phyloP scores from a whole-genome alignment of 2,888 invertebrate genomes.

The Ennomos erosarius region DNA sequence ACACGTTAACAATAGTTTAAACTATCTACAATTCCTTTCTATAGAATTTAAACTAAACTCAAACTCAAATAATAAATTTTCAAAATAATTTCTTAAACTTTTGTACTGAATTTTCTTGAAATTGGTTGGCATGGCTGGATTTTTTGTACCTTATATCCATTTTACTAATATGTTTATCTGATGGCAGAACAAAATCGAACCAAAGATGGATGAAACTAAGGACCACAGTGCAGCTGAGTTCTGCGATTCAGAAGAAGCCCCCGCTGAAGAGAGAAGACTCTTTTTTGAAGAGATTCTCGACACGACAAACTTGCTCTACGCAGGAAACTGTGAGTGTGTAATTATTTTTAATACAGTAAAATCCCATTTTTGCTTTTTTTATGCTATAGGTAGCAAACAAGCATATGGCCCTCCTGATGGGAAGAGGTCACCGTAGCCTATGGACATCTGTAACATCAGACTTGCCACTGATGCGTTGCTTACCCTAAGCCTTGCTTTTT shows the following conservation, averaged over 20 bases:
- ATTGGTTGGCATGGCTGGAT: constrained; percentile 64
- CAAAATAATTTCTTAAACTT: constrained; percentile 36
- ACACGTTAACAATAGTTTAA: constrained; percentile 46
- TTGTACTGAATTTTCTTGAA: constrained; percentile 43
- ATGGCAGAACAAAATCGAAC: constrained; percentile 94
- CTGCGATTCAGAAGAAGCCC: constrained; percentile 95
- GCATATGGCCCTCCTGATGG: too few relatives aligned
- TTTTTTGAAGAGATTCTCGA: constrained; percentile 97
- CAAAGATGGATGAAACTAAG: constrained; percentile 98
- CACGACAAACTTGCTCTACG: constrained; percentile 94
- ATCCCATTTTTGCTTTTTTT: neutral
- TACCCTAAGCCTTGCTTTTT: too few relatives aligned
- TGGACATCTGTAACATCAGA: too few relatives aligned
- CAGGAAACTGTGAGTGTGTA: constrained; percentile 88
- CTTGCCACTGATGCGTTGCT: too few relatives aligned
- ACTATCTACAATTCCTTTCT: constrained; percentile 32
- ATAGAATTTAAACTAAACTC: constrained; percentile 24
- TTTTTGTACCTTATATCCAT: constrained; percentile 51
- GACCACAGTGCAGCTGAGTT: constrained; percentile 96
- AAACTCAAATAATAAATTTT: constrained; percentile 13
- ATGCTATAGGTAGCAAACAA: too few relatives aligned
- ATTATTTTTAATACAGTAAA: constrained; percentile 29
- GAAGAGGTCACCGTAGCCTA: too few relatives aligned
- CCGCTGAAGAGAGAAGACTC: constrained; percentile 96
- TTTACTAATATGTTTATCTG: constrained; percentile 43